phyloP scores from a whole-genome alignment of 1,140 invertebrate species.

The Mesaphorura yosii region DNA sequence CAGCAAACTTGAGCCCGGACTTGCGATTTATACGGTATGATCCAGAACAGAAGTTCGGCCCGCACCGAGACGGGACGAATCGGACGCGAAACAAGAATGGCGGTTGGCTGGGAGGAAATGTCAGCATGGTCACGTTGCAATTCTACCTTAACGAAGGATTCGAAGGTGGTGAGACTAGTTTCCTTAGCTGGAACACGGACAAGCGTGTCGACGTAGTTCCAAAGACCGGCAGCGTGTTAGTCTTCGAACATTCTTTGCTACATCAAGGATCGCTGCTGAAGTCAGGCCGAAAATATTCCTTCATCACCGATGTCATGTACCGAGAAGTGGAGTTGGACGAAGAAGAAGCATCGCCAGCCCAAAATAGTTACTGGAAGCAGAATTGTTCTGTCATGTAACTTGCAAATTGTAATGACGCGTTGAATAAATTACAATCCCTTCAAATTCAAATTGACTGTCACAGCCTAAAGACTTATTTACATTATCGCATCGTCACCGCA shows the following conservation, averaged over 20 bases:
- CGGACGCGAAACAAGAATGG: too few species aligned
- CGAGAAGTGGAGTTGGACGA: background rate
- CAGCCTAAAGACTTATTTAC: too few species aligned
- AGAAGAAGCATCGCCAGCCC: too few species aligned
- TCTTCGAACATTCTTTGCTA: constrained; percentile 11
- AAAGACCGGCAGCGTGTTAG: constrained; percentile 14
- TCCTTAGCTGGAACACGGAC: constrained; percentile 1
- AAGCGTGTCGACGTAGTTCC: constrained; percentile 9
- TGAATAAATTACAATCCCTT: too few species aligned
- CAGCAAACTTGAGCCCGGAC: constrained; percentile 11
- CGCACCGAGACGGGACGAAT: constrained; percentile 4
- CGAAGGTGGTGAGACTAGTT: constrained; percentile 21
- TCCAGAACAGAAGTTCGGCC: constrained; percentile 5
- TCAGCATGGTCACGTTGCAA: constrained; percentile 17
- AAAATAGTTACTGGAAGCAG: too few species aligned
- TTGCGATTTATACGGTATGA: constrained; percentile 19
- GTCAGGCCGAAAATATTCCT: constrained; percentile 12
- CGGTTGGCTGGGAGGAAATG: background rate
- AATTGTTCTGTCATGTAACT: too few species aligned
- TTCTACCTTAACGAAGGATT: constrained; percentile 22
- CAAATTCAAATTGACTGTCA: too few species aligned
- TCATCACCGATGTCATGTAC: constrained; percentile 13
- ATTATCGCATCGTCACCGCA: too few species aligned
- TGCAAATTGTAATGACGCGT: too few species aligned
- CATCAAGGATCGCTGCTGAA: constrained; percentile 13